phyloP scores from a whole-genome alignment of 2,113 vertebrate genomes.

The Neogobius melanostomus region DNA sequence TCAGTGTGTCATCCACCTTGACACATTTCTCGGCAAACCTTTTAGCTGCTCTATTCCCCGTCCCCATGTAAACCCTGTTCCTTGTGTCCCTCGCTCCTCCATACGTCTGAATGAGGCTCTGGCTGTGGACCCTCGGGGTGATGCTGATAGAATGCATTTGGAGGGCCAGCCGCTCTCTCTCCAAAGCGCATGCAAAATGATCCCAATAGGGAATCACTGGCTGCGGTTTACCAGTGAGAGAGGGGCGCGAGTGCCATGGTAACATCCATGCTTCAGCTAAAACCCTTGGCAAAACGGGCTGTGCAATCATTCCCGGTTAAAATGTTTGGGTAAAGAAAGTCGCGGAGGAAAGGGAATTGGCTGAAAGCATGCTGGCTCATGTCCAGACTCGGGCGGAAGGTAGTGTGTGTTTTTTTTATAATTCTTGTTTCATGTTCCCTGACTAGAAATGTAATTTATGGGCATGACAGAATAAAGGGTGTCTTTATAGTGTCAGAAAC shows the following conservation, averaged over 20 bases:
- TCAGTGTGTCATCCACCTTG: conserved; percentile 38
- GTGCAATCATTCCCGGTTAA: conserved; percentile 61
- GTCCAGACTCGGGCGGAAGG: conserved; percentile 61
- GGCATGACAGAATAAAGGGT: conserved; percentile 63
- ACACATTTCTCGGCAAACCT: conserved; percentile 34
- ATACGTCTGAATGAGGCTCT: conserved; percentile 59
- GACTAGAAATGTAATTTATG: conserved; percentile 77
- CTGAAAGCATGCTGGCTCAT: conserved; percentile 63
- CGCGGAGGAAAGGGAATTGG: conserved; percentile 50
- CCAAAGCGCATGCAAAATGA: conserved; percentile 71
- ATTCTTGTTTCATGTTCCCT: conserved; percentile 72
- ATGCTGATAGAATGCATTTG: conserved; percentile 75
- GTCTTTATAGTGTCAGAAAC: conserved; percentile 56
- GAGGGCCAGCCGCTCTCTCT: conserved; percentile 63
- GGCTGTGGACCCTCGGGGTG: conserved; percentile 66
- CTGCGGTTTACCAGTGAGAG: conserved; percentile 61
- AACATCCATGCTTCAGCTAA: conserved; percentile 62
- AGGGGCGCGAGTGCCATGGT: conserved; percentile 61
- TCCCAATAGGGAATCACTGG: conserved; percentile 69
- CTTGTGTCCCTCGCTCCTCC: conserved; percentile 38
- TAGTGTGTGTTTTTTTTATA: conserved; percentile 62
- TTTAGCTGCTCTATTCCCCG: conserved; percentile 29
- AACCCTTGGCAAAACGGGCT: conserved; percentile 60
- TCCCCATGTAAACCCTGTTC: conserved; percentile 44
- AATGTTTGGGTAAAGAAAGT: conserved; percentile 63